A percentile compares a stretch with the other conserved stretches of the same genome.
Conservation (phyloP, 2,888 invertebrate genomes). For the Mesorhabditis spiculigera region DNA sequence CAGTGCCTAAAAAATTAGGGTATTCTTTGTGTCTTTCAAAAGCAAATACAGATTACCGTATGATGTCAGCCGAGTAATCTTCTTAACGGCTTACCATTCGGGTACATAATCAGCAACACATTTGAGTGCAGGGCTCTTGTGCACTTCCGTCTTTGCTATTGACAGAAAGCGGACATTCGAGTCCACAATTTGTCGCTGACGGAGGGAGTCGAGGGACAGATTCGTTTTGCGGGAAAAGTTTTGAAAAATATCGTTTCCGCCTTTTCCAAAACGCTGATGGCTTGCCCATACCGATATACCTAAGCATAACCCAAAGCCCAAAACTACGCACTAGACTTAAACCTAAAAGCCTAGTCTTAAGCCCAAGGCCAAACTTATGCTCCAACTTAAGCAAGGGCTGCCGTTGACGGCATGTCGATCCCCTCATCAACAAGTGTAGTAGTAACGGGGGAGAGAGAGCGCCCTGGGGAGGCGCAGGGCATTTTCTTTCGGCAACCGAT, state of each 20-base stretch:
- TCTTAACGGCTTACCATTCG: slow-evolving; percentile 43
- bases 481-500: no score
- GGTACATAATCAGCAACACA: slow-evolving; percentile 55
- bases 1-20: slow-evolving; percentile 39
- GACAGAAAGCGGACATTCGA: slow-evolving; percentile 55
- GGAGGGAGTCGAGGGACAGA: slow-evolving; percentile 53
- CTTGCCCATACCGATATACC: slow-evolving; percentile 10
- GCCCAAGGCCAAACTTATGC: no score
- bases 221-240: slow-evolving; percentile 55
- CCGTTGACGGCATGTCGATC: no score
- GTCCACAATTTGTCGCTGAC: slow-evolving; percentile 55
- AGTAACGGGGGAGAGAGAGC: no score
- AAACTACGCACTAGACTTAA: no score
- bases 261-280: background rate
- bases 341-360: no score
- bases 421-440: no score
- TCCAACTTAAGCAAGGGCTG: no score
- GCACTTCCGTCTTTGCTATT: slow-evolving; percentile 56
- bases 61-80: background rate
- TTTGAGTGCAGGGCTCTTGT: slow-evolving; percentile 52
- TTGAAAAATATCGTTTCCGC: slow-evolving; percentile 15
- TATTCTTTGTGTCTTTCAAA: background rate
- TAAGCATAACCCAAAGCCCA: background rate
- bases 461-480: no score
- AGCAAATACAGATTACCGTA: background rate